These are phyloP conservation scores for Cryptoleucopteryx plumbea DNA, from an alignment of 2,113 vertebrate genomes.

Conservation along the genomic window DNA sequence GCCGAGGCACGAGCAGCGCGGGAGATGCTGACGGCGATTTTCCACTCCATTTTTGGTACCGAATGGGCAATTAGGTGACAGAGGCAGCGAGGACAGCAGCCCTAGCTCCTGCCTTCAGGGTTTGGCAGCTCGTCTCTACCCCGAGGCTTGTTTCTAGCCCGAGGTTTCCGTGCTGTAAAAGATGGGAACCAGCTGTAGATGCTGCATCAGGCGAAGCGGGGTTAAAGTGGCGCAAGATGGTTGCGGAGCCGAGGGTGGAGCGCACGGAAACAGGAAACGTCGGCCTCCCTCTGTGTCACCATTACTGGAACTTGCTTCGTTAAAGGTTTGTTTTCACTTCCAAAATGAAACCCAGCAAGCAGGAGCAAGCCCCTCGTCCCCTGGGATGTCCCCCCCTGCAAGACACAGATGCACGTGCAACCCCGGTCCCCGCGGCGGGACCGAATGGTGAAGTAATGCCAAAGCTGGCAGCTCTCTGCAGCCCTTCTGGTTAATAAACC, in stretches of 20 bases:
- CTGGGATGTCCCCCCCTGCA: background rate
- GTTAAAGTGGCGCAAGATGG: background rate
- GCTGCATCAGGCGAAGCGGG: background rate
- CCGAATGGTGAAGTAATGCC: fast-evolving
- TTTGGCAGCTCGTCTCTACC: background rate
- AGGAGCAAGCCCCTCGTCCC: background rate
- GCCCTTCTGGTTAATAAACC: background rate
- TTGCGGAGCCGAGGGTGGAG: conserved; percentile 50
- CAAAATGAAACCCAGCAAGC: background rate
- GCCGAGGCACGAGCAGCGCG: background rate
- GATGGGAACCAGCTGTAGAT: background rate
- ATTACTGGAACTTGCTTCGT: background rate
- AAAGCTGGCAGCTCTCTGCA: background rate
- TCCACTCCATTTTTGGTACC: conserved; percentile 58
- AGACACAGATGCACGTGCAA: fast-evolving
- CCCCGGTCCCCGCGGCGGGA: fast-evolving
- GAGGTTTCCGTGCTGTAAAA: background rate
- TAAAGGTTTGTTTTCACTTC: background rate
- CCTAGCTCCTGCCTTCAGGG: background rate
- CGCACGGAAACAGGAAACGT: conserved; percentile 36
- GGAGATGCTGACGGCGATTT: conserved; percentile 24
- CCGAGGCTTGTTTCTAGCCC: background rate
- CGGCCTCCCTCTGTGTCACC: background rate
- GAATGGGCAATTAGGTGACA: background rate
- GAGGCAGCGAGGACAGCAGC: conserved; percentile 1